phyloP scores from a whole-genome alignment of 2,113 vertebrate species.

The Gobiocypris rarus region DNA sequence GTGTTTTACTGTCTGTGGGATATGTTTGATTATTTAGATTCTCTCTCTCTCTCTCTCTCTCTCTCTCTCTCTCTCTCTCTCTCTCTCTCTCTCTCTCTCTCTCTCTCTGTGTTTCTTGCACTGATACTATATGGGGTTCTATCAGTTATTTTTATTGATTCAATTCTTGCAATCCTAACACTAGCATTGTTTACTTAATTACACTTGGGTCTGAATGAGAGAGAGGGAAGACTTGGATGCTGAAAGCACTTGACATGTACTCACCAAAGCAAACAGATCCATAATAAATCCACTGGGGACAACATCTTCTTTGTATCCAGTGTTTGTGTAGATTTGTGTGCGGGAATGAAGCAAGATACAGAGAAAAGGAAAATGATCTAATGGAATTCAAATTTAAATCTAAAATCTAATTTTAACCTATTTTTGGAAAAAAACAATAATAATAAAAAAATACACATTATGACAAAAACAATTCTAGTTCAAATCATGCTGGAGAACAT shows the following conservation, averaged over 20 bases:
- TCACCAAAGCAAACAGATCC: conserved; percentile 38
- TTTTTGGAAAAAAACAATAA: too few relatives aligned
- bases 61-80: not conserved
- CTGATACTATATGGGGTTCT: not conserved
- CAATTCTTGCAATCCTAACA: conserved; percentile 11
- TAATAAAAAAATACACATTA: not conserved
- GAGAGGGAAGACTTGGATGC: not conserved
- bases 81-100: not conserved
- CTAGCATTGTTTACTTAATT: conserved; percentile 29
- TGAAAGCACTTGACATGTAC: conserved; percentile 30
- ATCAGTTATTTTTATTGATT: conserved; percentile 33
- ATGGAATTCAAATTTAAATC: not conserved
- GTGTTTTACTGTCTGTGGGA: conserved; percentile 12
- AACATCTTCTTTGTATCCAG: conserved; percentile 24
- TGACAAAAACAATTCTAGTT: not conserved
- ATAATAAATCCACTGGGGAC: conserved; percentile 34
- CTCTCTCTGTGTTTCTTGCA: too few relatives aligned
- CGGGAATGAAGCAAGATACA: not conserved
- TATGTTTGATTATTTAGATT: conserved; percentile 25
- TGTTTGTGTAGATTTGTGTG: not conserved
- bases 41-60: not conserved
- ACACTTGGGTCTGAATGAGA: conserved; percentile 20
- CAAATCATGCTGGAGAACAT: not conserved
- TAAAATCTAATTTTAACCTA: not conserved
- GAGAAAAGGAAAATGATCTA: not conserved